Percentiles rank a stretch among this genome's conserved stretches.
phyloP scores from a whole-genome alignment of 2,888 invertebrate genomes.

The Thelaira solivaga region DNA sequence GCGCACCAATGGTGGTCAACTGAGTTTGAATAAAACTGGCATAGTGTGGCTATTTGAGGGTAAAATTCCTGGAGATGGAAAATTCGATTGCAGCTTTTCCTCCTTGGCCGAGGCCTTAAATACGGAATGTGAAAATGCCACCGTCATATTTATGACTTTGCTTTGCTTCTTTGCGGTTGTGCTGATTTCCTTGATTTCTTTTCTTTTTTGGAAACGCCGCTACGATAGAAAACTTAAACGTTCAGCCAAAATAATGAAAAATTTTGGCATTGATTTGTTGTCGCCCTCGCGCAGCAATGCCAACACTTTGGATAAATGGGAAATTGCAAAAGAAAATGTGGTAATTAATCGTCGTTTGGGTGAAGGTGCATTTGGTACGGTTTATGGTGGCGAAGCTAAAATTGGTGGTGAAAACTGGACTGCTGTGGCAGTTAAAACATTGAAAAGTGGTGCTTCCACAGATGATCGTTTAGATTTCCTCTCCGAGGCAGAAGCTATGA shows the following conservation, averaged over 20 bases:
- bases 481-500: constrained; percentile 96
- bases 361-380: constrained; percentile 94
- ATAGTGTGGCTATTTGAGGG: constrained; percentile 82
- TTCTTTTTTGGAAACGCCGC: constrained; percentile 82
- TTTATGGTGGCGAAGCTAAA: constrained; percentile 90
- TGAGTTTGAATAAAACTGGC: constrained; percentile 79
- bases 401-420: constrained; percentile 83
- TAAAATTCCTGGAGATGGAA: constrained; percentile 83
- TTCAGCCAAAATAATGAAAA: constrained; percentile 84
- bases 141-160: constrained; percentile 80
- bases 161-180: constrained; percentile 78
- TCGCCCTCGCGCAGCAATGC: constrained; percentile 77
- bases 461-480: constrained; percentile 94
- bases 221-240: constrained; percentile 83
- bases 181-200: constrained; percentile 78
- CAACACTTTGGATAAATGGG: constrained; percentile 88
- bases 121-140: constrained; percentile 84
- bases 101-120: constrained; percentile 82
- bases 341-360: constrained; percentile 91
- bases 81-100: constrained; percentile 82
- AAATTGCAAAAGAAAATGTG: constrained; percentile 88
- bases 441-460: constrained; percentile 88
- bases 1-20: constrained; percentile 78
- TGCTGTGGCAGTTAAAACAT: constrained; percentile 92
- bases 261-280: constrained; percentile 82